Base-by-base conservation (phyloP, 2,797 vertebrate species). In the Sylvilagus floridanus region DNA sequence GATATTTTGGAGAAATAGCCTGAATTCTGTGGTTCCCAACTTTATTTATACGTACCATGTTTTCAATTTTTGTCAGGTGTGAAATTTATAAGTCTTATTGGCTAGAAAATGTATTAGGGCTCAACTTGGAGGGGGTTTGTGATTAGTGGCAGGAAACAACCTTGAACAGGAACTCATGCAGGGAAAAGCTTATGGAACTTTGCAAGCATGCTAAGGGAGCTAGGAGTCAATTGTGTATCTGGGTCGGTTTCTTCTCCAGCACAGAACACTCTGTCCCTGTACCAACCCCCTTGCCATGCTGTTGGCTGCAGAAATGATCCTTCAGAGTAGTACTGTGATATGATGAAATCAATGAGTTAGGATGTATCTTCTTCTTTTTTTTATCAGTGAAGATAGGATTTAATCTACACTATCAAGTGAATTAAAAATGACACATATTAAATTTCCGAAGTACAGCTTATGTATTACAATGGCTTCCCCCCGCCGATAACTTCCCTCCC, bases 41-140 rank as follows among this genome's bases (percentile, higher is more conserved):
- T 84, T 63, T 87, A 84, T 71, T 68, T 60, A 9, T 76, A 93
- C 63, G 47, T 7, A 35, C 88, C 76, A 83, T 10, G 26, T 93
- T 94, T 76, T 72, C 0, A 52, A 17, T 47, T 93, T 90, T 54
- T 76, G 22, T 69, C 60, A 1, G n/a, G 22, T 81, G 16, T 88
- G 28, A 90, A 84, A 76, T 79, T 50, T 83, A 35, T 13, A 73
- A 78, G 30, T 63, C 66, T 69, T 75, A 62, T 26, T 71, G 30
- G 16, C n/a, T 69, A 71, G 21, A 81, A 79, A 60, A 81, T 50
- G 42, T 68, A 73, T 66, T 32, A 90, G 32, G 35, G 22, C 28
- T 90, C 28, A 84, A 72, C 62, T 66, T 21, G 47, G 62, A 91
- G 52, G 7, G 16, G 42, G 42, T 81, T 24, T 71, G n/a, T 83